Conservation (phyloP, 2,797 vertebrate genomes). For the Schizopygopsis pylzovi region DNA sequence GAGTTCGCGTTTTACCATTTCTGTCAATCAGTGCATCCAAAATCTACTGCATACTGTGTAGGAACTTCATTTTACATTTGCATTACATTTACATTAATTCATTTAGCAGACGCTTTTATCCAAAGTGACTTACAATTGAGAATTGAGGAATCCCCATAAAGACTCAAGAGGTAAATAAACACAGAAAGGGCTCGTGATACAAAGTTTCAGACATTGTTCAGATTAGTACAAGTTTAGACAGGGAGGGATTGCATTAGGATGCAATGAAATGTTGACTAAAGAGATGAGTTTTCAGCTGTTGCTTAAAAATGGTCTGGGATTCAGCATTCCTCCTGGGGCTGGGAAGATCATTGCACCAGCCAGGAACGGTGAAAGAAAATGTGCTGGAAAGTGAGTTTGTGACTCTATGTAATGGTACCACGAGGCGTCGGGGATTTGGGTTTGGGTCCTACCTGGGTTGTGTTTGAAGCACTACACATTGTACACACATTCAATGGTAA, state of each 20-base stretch:
- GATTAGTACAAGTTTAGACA: background rate
- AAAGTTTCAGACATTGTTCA: background rate
- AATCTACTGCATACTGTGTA: background rate
- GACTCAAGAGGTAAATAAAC: no score
- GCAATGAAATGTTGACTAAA: no score
- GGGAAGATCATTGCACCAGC: no score
- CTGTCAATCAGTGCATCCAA: background rate
- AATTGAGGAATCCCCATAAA: no score
- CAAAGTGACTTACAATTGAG: no score
- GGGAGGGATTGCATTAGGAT: background rate
- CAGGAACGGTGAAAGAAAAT: background rate
- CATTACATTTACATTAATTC: background rate
- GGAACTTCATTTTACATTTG: no score
- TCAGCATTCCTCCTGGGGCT: no score
- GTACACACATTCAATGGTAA: no score
- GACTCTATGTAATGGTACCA: background rate
- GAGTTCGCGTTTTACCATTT: background rate
- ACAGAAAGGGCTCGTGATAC: no score
- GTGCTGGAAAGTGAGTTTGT: background rate
- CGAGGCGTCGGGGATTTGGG: background rate
- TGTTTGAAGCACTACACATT: background rate
- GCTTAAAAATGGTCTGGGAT: no score
- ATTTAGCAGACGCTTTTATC: background rate
- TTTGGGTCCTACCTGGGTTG: background rate
- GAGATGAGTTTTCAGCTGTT: no score